A percentile compares a stretch with the other conserved stretches of the same genome.
These are phyloP conservation scores for Cheilosia grossa DNA, from an alignment of 2,888 invertebrate genomes.

Conservation along the genomic window DNA sequence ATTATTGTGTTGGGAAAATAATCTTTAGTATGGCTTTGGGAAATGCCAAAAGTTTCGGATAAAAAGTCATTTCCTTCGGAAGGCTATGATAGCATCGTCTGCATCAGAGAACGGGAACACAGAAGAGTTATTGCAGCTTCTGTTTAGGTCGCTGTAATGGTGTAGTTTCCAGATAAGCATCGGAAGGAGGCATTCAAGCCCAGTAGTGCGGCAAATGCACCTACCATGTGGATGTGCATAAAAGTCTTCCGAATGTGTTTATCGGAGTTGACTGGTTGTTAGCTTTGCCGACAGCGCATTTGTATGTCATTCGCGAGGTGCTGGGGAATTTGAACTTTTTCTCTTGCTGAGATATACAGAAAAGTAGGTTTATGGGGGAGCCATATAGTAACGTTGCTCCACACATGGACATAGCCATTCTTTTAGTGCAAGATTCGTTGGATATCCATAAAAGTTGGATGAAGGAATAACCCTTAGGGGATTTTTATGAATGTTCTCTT, in stretches of 20 bases:
- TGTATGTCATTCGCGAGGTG: slow-evolving; percentile 36
- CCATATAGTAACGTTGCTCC: slow-evolving; percentile 20
- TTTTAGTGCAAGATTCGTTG: background rate
- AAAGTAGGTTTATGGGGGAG: slow-evolving; percentile 59
- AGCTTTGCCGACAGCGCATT: slow-evolving; percentile 30
- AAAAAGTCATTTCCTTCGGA: slow-evolving; percentile 57
- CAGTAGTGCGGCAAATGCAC: slow-evolving; percentile 41
- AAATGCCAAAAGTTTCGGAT: slow-evolving; percentile 58
- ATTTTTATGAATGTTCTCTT: background rate
- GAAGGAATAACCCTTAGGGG: background rate
- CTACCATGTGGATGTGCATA: slow-evolving; percentile 36
- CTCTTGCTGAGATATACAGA: slow-evolving; percentile 1
- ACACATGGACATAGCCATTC: background rate
- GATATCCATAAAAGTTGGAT: slow-evolving; percentile 22
- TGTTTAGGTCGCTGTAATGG: slow-evolving; percentile 31
- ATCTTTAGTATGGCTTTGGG: slow-evolving; percentile 13
- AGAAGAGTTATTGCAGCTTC: slow-evolving; percentile 38
- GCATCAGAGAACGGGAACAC: slow-evolving; percentile 3
- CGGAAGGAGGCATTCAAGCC: slow-evolving; percentile 44
- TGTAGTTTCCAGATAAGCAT: slow-evolving; percentile 40
- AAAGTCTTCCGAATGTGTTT: slow-evolving; percentile 1
- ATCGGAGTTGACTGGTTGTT: background rate
- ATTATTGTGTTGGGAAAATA: slow-evolving; percentile 18
- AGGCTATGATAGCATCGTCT: slow-evolving; percentile 33
- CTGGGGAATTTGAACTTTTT: slow-evolving; percentile 27